phyloP scores from a whole-genome alignment of 2,797 vertebrate species.

The Spinus pinus region DNA sequence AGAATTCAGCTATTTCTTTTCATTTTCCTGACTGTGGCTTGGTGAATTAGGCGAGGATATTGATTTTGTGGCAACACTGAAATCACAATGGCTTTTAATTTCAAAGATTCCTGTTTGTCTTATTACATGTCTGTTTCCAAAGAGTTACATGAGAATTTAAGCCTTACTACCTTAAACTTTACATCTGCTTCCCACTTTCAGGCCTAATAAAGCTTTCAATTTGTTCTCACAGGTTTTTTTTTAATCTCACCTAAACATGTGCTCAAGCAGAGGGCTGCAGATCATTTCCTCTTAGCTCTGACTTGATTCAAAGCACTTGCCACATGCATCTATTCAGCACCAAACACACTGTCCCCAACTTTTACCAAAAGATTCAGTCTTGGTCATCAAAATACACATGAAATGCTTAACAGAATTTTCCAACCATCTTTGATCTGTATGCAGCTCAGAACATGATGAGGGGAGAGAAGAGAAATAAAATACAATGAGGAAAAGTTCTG shows the following conservation, averaged over 20 bases:
- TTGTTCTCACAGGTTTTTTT: neutral
- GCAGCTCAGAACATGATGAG: neutral
- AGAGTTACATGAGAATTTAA: constrained; percentile 33
- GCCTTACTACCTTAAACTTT: neutral
- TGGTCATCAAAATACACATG: neutral
- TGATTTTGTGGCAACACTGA: constrained; percentile 42
- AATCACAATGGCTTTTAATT: constrained; percentile 35
- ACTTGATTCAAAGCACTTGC: neutral
- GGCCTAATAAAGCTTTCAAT: constrained; percentile 38
- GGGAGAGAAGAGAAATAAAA: neutral
- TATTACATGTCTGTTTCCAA: constrained; percentile 6
- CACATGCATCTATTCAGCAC: neutral
- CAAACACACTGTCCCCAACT: neutral
- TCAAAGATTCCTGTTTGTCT: constrained; percentile 11
- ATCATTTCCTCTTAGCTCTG: constrained; percentile 26
- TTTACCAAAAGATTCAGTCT: neutral
- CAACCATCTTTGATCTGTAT: neutral
- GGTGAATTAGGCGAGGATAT: constrained; percentile 11
- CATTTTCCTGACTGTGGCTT: constrained; percentile 13
- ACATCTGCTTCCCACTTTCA: constrained; percentile 39
- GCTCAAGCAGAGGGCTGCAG: neutral
- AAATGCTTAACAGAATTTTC: neutral
- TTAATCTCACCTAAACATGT: constrained; percentile 23
- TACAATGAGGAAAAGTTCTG: neutral
- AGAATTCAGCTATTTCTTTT: constrained; percentile 12